Evolutionary conservation across 2,797 vertebrate genomes (phyloP).

Genomic region (Poeciliopsis gracilis): DNA sequence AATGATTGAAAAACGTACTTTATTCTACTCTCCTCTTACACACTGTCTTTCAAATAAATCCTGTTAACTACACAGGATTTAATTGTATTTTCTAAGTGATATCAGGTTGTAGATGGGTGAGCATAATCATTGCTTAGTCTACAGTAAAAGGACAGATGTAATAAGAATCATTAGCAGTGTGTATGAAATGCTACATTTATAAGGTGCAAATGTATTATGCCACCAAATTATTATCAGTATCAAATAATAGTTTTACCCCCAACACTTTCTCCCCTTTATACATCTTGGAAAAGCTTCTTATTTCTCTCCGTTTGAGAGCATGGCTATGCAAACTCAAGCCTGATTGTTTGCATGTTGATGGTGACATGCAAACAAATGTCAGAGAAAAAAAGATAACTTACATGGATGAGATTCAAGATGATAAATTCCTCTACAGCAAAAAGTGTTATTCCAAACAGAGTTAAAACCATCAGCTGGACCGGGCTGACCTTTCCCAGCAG

Average conservation of each 20-base stretch:
- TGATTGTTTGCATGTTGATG: neutral
- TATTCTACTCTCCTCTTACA: neutral
- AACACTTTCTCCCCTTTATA: neutral
- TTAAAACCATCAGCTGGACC: conserved; percentile 91
- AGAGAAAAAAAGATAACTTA: conserved; percentile 70
- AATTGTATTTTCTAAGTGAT: neutral
- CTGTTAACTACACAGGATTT: neutral
- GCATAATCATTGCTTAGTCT: neutral
- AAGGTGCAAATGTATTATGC: neutral
- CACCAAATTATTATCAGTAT: too few species aligned
- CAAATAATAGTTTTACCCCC: neutral
- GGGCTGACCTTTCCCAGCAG: conserved; percentile 95
- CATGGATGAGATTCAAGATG: conserved; percentile 87
- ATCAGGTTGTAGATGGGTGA: neutral
- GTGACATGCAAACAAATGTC: too few species aligned
- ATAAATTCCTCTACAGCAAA: conserved; percentile 93
- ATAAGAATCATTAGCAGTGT: neutral
- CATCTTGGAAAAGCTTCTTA: neutral
- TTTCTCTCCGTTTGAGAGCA: neutral
- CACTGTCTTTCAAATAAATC: neutral
- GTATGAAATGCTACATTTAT: neutral
- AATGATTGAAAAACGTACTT: neutral
- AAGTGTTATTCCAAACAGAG: conserved; percentile 92
- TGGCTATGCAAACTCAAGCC: neutral
- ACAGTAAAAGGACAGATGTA: neutral